Evolutionary conservation across 2,797 vertebrate species (phyloP).

Genomic region (Karalla daura): DNA sequence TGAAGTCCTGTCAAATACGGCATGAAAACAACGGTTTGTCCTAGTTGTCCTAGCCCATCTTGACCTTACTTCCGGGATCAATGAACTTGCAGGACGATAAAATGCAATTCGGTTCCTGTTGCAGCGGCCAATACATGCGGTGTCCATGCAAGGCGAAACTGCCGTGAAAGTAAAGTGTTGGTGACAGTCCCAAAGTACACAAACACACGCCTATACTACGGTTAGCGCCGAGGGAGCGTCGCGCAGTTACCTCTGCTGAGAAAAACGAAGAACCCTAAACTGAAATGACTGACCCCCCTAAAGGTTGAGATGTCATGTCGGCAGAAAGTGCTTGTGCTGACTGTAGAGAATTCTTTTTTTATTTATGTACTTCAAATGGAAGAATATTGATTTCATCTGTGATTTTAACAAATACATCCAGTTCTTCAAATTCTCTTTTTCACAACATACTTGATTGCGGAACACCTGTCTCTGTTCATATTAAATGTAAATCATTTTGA

Average conservation of each 20-base stretch:
- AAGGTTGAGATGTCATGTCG: no score
- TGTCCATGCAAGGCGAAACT: neutral
- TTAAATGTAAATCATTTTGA: neutral
- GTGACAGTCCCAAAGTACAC: neutral
- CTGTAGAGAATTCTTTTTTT: no score
- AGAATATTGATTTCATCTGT: no score
- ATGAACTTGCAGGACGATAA: neutral
- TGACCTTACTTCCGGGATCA: neutral
- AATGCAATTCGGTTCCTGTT: neutral
- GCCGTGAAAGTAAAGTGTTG: neutral
- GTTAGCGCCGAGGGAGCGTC: constrained; percentile 15
- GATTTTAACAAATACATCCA: no score
- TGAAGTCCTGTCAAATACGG: neutral
- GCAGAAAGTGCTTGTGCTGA: no score
- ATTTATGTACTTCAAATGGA: no score
- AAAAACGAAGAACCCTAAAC: neutral
- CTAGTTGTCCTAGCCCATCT: neutral
- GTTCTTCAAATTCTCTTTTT: neutral
- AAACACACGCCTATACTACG: neutral
- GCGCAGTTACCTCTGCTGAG: neutral
- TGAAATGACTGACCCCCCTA: neutral
- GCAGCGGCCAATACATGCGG: fast-evolving
- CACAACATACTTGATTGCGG: neutral
- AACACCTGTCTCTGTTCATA: neutral
- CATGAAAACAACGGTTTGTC: neutral